Evolutionary conservation across 2,113 vertebrate genomes (phyloP), one percentile per base, ranked within the genome.

Genomic region (Ictidomys tridecemlineatus): DNA sequence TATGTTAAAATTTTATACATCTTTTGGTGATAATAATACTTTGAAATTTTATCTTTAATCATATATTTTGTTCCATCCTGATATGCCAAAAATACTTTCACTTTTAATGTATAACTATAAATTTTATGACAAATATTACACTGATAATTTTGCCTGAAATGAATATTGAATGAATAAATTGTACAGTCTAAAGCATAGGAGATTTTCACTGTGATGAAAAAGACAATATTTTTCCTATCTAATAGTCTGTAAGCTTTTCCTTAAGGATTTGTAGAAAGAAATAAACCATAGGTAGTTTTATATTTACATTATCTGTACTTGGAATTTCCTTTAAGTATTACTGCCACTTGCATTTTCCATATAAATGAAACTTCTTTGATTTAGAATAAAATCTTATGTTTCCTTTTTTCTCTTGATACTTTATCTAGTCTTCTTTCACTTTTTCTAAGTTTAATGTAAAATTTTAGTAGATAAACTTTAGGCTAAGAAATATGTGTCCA

Each of bases 361-460:
- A 48, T 61, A 69, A 85, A n/a, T 72, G 11, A 78, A 85, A 97
- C 85, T 34, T 65, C 5, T 74, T 86, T 80, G 18, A 85, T 74
- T 92, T 89, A 61, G 5, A 34, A 74, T 34, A 72, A 24, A 9
- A 86, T 24, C 5, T 39, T 65, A 34, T 78, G 18, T 67, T 76
- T 88, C 72, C 37, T 92, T 11, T 77, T 45, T 83, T 89, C 5
- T 93, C 39, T 96, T 65, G 4, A 26, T 58, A 7, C 10, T 89
- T 2, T 86, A 4, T 5, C 1, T 63, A 10, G 42, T 6, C 34
- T 80, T 94, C 6, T 78, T 20, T 80, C 17, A 51, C 6, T 22
- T 89, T 85, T 20, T 24, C 26, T 76, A 63, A 45, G 22, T 65
- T 88, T 91, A 70, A 78, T 85, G 24, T 72, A 11, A 96, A 72